Evolutionary conservation across 2,888 invertebrate species (phyloP).

Genomic region (Zygothrica quintamaculata): DNA sequence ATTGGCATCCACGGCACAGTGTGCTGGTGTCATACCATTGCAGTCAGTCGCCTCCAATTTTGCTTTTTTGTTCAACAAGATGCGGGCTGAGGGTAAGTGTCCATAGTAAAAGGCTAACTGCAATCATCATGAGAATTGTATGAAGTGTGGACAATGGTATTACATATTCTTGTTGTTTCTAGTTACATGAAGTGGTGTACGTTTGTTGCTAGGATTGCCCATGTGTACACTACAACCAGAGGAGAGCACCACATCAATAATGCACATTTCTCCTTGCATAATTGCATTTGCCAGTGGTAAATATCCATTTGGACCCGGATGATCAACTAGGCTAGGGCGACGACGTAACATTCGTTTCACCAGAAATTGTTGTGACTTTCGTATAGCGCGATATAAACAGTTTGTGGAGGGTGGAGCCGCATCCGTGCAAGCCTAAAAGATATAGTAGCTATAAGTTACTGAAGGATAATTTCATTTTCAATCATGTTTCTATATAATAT

Average conservation of each 20-base stretch:
- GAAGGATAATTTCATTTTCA: too few relatives aligned
- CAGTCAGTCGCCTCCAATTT: constrained; percentile 81
- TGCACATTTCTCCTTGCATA: constrained; percentile 79
- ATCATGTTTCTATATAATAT: too few relatives aligned
- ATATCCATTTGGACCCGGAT: constrained; percentile 82
- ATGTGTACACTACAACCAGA: constrained; percentile 81
- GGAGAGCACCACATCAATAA: constrained; percentile 82
- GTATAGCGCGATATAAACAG: constrained; percentile 82
- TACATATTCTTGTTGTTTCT: not conserved
- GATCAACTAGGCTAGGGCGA: constrained; percentile 80
- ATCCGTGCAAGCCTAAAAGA: constrained; percentile 75
- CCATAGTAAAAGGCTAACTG: constrained; percentile 84
- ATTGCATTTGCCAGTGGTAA: constrained; percentile 84
- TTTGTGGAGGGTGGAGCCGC: constrained; percentile 79
- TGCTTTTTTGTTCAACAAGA: constrained; percentile 83
- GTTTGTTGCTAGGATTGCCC: constrained; percentile 79
- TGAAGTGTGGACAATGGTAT: not conserved
- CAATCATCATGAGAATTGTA: not conserved
- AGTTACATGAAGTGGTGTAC: constrained; percentile 83
- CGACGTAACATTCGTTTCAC: constrained; percentile 82
- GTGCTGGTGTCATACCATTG: constrained; percentile 82
- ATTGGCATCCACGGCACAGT: constrained; percentile 83
- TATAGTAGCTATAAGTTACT: too few relatives aligned
- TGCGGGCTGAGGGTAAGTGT: constrained; percentile 81
- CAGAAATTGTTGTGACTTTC: constrained; percentile 83